Evolutionary conservation across 2,113 vertebrate species (phyloP), one percentile per base, ranked within the genome.

Genomic region (Hucho hucho): DNA sequence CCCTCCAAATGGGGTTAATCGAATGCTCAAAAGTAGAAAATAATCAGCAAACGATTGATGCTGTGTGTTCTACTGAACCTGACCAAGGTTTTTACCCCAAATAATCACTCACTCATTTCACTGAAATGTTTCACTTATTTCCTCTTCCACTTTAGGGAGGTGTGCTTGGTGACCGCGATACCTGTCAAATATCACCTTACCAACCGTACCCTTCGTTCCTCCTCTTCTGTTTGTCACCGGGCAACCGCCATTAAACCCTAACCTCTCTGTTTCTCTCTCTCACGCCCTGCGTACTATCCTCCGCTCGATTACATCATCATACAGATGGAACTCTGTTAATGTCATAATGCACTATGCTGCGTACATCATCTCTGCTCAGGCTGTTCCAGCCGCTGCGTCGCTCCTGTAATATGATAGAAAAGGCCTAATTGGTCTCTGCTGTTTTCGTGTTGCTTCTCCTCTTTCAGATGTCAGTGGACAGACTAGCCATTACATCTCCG

Each of bases 401-500:
- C n/a, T 22, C 63, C 2, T 69, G 83, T 87, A 81, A 83, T 84
- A 74, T 79, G 83, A 87, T 80, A 79, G 72, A 74, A 82, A 73
- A 72, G 75, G 61, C 69, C 56, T 87, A 87, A 87, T 87, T 84
- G 86, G 79, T 82, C 69, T 75, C 59, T 74, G 73, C 81, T 75
- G 58, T 61, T 78, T 78, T 70, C 68, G 78, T 73, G 66, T 77
- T 75, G 79, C 80, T 73, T 66, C 37, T 61, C 77, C 81, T 82
- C 80, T 77, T 80, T 73, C 74, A 74, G 69, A 77, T 70, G 76
- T 37, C 70, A 68, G 68, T 74, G 78, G 80, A 81, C 80, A 82
- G 78, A 87, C 85, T 85, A 78, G 81, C 82, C 83, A 82, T 81
- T 78, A 78, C 79, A 67, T 80, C 75, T 81, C 81, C 13, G 72